A percentile compares a stretch with the other conserved stretches of the same genome.
phyloP scores from a whole-genome alignment of 2,113 vertebrate genomes.

The Cyprinodon brontotheroides region DNA sequence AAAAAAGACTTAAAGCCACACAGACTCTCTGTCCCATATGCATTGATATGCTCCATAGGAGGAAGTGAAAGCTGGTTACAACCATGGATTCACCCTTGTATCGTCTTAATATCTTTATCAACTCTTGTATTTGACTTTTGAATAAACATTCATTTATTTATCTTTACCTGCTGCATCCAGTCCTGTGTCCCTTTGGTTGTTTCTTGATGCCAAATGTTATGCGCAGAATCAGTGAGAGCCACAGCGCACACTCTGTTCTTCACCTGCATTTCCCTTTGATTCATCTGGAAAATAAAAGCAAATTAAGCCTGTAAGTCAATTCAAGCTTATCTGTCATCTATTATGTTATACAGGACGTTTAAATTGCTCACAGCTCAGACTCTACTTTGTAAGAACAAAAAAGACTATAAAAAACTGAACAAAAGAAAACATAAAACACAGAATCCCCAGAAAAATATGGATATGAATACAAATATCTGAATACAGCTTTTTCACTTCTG shows the following conservation, averaged over 20 bases:
- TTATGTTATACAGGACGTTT: constrained; percentile 2
- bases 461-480: constrained; percentile 2
- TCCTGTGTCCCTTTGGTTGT: constrained; percentile 91
- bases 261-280: constrained; percentile 92
- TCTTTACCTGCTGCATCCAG: constrained; percentile 95
- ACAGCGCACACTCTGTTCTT: constrained; percentile 92
- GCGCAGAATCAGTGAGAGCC: constrained; percentile 95
- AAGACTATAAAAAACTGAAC: constrained; percentile 1
- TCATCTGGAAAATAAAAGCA: constrained; percentile 85
- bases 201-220: constrained; percentile 98
- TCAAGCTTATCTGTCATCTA: constrained; percentile 10
- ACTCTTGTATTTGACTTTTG: constrained; percentile 1
- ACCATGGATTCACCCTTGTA: constrained; percentile 18
- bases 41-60: constrained; percentile 51
- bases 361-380: not conserved
- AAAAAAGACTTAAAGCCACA: constrained; percentile 19
- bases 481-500: constrained; percentile 6
- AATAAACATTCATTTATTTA: not conserved
- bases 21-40: constrained; percentile 58
- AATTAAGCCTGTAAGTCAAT: constrained; percentile 33
- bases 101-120: constrained; percentile 18
- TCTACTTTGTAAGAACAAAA: not conserved
- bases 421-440: constrained; percentile 11
- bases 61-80: constrained; percentile 15
- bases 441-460: not conserved